Evolutionary conservation across 2,113 vertebrate genomes (phyloP), one percentile per base, ranked within the genome.

Genomic region (Rhipidura dahli): DNA sequence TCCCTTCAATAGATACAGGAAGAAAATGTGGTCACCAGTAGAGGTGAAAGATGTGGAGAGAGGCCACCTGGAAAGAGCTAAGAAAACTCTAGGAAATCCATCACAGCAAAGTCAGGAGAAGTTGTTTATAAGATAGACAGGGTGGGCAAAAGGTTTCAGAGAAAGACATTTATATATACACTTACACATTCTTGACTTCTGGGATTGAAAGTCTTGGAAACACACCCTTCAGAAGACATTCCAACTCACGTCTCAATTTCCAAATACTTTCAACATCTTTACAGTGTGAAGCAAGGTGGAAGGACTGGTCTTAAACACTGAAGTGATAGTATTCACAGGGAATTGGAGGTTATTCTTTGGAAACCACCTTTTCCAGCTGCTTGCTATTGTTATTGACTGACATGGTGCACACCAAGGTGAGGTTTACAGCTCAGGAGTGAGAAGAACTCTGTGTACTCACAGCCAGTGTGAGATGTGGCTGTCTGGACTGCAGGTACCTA

Each of bases 211-310:
- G 23, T 69, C 71, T 85, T 73, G n/a, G 77, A 42, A 90, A 77
- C 11, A 61, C 24, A 69, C 9, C 26, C 56, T 70, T 90, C 57
- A 83, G 63, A 93, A 85, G 51, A 82, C 10, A 45, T 77, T 83
- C 22, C 21, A 24, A 30, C 15, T 51, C 37, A 63, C 45, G 13
- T 70, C 14, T 70, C 40, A 22, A 15, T 87, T 78, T 75, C 47
- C 77, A 89, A 51, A 40, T 22, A 65, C 26, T 50, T 81, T 81
- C 39, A 75, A 45, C 30, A 54, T 31, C 11, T 4, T 68, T 26
- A 3, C 0, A 0, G 7, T 6, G 1, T 49, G 61, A 84, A 94
- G 63, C 24, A 20, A 86, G 16, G 35, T 71, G 19, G 35, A 87
- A 87, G 42, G 42, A 51, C 44, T 81, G 27, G 10, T 73, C 28